A percentile compares a stretch with the other conserved stretches of the same genome.
Evolutionary conservation across 2,888 invertebrate species (phyloP).

Genomic region (Sipunculus nudus): DNA sequence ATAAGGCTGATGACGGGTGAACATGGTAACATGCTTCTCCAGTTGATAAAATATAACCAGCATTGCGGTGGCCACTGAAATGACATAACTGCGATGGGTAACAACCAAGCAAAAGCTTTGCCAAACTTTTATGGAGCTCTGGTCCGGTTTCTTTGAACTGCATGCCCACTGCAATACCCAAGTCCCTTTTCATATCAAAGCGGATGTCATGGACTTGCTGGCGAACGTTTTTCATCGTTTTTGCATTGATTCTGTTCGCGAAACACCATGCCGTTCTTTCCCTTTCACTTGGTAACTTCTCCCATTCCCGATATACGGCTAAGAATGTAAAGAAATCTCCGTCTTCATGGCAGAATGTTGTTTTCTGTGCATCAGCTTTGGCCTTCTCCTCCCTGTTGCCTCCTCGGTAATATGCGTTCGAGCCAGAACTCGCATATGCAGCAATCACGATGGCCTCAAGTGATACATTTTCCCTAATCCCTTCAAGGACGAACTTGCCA

Average conservation of each 20-base stretch:
- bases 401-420: constrained; percentile 55
- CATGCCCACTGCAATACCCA: too few relatives aligned
- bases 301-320: constrained; percentile 53
- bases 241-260: constrained; percentile 60
- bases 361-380: constrained; percentile 48
- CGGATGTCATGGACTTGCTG: constrained; percentile 48
- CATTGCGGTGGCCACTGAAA: constrained; percentile 49
- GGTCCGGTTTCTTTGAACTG: too few relatives aligned
- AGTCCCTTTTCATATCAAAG: constrained; percentile 43
- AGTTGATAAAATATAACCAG: constrained; percentile 48
- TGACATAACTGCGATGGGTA: constrained; percentile 47
- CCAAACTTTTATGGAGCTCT: constrained; percentile 30
- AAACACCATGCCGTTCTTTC: constrained; percentile 26
- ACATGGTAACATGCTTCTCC: constrained; percentile 15
- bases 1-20: constrained; percentile 54
- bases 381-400: constrained; percentile 48
- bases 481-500: constrained; percentile 46
- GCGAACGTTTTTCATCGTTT: constrained; percentile 50
- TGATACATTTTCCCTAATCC: too few relatives aligned
- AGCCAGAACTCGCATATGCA: constrained; percentile 48
- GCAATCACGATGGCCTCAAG: constrained; percentile 55
- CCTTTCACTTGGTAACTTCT: constrained; percentile 30
- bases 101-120: constrained; percentile 46
- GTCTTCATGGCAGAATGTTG: constrained; percentile 48
- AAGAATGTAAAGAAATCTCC: constrained; percentile 56